Evolutionary conservation across 2,888 invertebrate genomes (phyloP).

Genomic region (Zaprionus lineosus): DNA sequence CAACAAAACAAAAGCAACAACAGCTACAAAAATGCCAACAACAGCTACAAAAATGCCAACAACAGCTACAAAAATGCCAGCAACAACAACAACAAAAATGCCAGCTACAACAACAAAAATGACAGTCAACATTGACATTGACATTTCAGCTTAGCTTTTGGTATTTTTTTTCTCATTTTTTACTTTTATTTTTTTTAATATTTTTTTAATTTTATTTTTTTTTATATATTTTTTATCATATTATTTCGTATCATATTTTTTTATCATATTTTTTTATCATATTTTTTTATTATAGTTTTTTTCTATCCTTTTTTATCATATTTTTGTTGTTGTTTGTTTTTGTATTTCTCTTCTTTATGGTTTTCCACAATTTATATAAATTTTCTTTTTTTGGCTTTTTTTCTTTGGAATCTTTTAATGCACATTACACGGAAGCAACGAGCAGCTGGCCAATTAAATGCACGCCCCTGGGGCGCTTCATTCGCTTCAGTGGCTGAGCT

Average conservation of each 20-base stretch:
- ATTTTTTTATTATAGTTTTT: not conserved
- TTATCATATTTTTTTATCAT: not conserved
- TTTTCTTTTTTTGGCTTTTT: not conserved
- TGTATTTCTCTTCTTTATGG: too few species aligned
- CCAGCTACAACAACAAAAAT: constrained; percentile 10
- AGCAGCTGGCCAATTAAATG: constrained; percentile 47
- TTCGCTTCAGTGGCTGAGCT: constrained; percentile 35
- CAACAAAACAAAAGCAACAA: constrained; percentile 24
- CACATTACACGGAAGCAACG: constrained; percentile 56
- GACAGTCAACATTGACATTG: constrained; percentile 59
- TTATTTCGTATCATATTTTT: not conserved
- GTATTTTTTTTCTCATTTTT: constrained; percentile 24
- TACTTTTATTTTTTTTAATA: constrained; percentile 3
- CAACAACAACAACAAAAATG: constrained; percentile 25
- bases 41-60: constrained; percentile 17
- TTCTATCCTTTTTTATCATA: too few species aligned
- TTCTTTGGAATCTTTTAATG: constrained; percentile 40
- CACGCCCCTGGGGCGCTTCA: constrained; percentile 41
- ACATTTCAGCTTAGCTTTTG: constrained; percentile 65
- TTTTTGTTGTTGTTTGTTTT: too few species aligned
- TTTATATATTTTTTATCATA: constrained; percentile 1
- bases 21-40: constrained; percentile 15
- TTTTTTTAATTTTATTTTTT: constrained; percentile 10
- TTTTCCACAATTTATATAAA: too few species aligned
- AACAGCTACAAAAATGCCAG: constrained; percentile 7